Base-by-base conservation (phyloP, 2,113 vertebrate species). In the Brachionichthys hirsutus region DNA sequence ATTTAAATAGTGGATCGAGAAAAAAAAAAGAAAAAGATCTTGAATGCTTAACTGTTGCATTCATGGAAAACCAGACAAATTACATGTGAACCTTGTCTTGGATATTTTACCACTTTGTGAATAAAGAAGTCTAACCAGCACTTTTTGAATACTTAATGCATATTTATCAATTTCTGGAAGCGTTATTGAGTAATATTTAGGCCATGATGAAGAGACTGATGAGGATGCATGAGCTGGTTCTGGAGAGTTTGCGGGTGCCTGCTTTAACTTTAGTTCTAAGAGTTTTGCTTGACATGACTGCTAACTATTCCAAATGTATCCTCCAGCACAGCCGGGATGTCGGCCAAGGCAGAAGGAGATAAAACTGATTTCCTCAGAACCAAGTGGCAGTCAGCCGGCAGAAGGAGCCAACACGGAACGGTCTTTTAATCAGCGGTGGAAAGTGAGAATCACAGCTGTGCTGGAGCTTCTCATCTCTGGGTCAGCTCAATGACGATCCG, bases 371-470 rank as follows among this genome's bases (percentile, higher is more conserved):
- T 70, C 61, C 62, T 50, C 49, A 65, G 59, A 16, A 47, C 20
- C 40, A 47, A 19, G 45, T 14, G 0, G 45, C 38, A 60, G 55
- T 52, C 61, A 52, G 56, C 19, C 12, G 9, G 50, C 49, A 72
- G 42, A 67, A 56, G 42, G 24, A 51, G 63, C 44, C 35, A 34
- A 59, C 52, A 43, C 47, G 4, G 62, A 54, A 82, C 65, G 50
- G 55, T 65, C 35, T 72, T 74, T 75, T 75, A 71, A 77, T 75
- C 77, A 75, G 67, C 50, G 65, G 36, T 44, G 41, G 68, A 63
- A 68, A 66, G 63, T 63, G 35, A 66, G 75, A 69, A 70, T 75
- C 52, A 51, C 52, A 53, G 24, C 41, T 4, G 34, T 14, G 61
- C 19, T 56, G 49, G 63, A 35, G n/a, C 12, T 30, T 48, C 35